Evolutionary conservation across 2,797 vertebrate genomes (phyloP), one percentile per base, ranked within the genome.

Genomic region (Anas acuta): DNA sequence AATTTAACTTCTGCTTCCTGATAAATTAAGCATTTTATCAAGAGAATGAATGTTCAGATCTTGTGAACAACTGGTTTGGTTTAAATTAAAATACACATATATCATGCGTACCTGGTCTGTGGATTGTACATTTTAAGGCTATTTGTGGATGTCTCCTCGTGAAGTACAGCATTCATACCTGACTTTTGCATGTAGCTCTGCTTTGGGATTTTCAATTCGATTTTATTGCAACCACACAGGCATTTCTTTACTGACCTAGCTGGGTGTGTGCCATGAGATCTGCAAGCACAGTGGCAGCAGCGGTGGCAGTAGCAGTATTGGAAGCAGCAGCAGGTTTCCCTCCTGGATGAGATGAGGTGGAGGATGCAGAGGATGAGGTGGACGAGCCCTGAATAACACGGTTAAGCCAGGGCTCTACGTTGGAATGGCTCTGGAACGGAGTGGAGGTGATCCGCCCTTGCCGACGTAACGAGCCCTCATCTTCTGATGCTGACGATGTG

Each of bases 401-500:
- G 98, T 98, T 99, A 97, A 99, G 99, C 99, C 99, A 99, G 98
- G 99, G 99, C 97, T 99, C 99, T 82, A 98, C 97, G 95, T 97
- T 98, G 89, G 98, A 97, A 95, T 98, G 98, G 97, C 98, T 98
- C 98, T 99, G 99, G 97, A 98, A 98, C 94, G 98, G 98, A 73
- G 99, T 98, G 97, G 98, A 98, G 97, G 98, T 95, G 96, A 99
- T 98, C 96, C 98, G 98, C 97, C 98, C 98, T 87, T 98, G 98
- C 90, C 98, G 98, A 92, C 98, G 98, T 93, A 99, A 98, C 66
- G 99, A 99, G 95, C 99, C 99, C 98, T 99, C 99, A 97, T 99
- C 99, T 98, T 99, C 99, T 65, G 99, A 99, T 66, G 99, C 99
- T 69, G 99, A 99, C 70, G 99, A 99, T 71, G 99, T 99, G 98